Conservation (phyloP, 2,797 vertebrate species). For the Silurus aristotelis region DNA sequence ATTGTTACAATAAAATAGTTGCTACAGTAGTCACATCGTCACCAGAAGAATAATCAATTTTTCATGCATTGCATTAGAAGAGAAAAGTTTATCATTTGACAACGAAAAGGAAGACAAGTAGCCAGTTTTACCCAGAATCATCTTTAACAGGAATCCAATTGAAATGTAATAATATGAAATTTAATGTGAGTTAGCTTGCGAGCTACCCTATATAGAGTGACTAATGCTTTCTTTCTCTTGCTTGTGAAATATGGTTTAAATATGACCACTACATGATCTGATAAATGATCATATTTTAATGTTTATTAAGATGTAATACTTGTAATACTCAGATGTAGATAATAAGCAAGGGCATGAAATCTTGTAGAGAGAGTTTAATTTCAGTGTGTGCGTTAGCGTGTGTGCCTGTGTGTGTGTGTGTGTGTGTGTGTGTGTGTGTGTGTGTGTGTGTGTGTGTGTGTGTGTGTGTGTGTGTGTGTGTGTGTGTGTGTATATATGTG, state of each 20-base stretch:
- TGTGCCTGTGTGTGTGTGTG: neutral
- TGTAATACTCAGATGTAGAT: neutral
- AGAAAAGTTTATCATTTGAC: neutral
- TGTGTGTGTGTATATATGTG: conserved; percentile 34
- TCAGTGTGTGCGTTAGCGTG: conserved; percentile 19
- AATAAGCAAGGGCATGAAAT: neutral
- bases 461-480: conserved; percentile 25
- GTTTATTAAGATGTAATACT: no score
- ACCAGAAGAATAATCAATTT: neutral
- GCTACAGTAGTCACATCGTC: neutral
- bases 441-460: neutral
- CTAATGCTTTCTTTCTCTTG: neutral
- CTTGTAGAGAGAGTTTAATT: conserved; percentile 1
- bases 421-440: neutral
- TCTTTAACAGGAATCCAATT: neutral
- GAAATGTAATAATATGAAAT: neutral
- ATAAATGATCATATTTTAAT: neutral
- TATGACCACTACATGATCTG: neutral
- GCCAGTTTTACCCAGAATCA: neutral
- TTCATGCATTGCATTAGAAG: neutral
- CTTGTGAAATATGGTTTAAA: neutral
- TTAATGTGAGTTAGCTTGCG: neutral
- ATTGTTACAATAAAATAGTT: neutral
- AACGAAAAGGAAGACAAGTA: neutral
- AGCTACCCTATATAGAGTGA: neutral